Base-by-base conservation (phyloP, 2,888 invertebrate genomes). In the Nemotelus nigrinus region DNA sequence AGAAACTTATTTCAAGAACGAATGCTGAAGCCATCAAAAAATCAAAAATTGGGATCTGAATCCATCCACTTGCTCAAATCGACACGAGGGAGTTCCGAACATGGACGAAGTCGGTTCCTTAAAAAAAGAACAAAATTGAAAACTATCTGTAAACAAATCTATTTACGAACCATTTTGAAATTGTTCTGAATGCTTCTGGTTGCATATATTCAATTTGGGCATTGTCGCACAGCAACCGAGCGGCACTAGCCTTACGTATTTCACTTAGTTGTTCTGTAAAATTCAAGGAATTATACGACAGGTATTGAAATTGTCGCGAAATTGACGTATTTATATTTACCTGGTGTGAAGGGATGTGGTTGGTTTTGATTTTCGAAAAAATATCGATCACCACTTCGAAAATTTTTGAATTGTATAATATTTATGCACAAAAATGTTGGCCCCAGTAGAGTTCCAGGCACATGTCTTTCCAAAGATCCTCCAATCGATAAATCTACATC, bases 401-500 rank as follows among this genome's bases (percentile, higher is more conserved):
- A 93, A 80, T 94, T 90, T 84, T 92, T 93, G 88, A 97, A 97
- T 87, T 97, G 96, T 84, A 94, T 94, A 0, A 93, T 93, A 3
- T 97, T 87, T 80, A 97, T 93, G 84, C 96, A 96, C 2, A 95
- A 89, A 89, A 94, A 96, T 0, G 96, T 96, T 1, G 96, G 96
- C 0, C 97, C 97, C 0, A 93, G 90, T 68, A 94, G 89, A 0
- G 96, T 91, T 0, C 93, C 95, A 0, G 91, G 90, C 1, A 95
- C 92, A 78, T 93, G 92, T 0, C 87, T 87, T 86, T 97, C 97
- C 71, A 96, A 85, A 0, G 95, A 91, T 0, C 93, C 96, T 1
- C 93, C 97, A 6, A 96, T 94, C 8, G 94, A 94, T 76, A 97
- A 85, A 82, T 97, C 97, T 1, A 97, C 93, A 85, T 97, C 96